Evolutionary conservation across 1,140 invertebrate species (phyloP), one percentile per base, ranked within the genome.

Genomic region (Harpegnathos saltator): DNA sequence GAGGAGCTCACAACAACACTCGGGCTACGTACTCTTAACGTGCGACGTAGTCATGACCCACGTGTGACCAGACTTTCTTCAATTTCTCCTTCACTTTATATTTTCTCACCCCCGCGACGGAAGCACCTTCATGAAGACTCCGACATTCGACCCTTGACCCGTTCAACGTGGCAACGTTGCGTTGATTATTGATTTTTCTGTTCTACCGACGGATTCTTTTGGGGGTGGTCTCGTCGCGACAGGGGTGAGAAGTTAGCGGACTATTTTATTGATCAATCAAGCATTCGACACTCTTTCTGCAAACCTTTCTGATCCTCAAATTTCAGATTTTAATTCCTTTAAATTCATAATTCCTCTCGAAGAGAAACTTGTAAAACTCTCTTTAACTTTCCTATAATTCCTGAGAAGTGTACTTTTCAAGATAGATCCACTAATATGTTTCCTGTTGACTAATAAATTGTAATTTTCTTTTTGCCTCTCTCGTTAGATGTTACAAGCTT

Each of bases 111-210:
- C 74, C 26, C 54, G 52, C 50, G 48, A 61, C 66, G 29, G 63
- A 71, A 80, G 85, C 87, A 85, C 78, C 61, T 59, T 85, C 78
- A 59, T 71, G 52, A 87, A 83, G 77, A 22, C 22, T 63, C 48
- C 19, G 2, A 11, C 26, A 54, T n/a, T 48, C 52, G 17, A 62
- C 50, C 75, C 66, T 48, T 80, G n/a, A 15, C 54, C 4, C 0
- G 29, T 50, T 71, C 71, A 63, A 90, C 38, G 11, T 63, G 90
- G 88, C 90, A 91, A 91, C 90, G 63, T 80, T 71, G 90, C 83
- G 81, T n/a, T n/a, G 1, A 9, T 9, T 50, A 89, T 89, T 82
- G 89, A 87, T 87, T 59, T 33, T 59, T 65, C 90, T 91, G 38
- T 71, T 71, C 86, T 89, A 89, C 62, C 90, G 83, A 63, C 88